Evolutionary conservation across 2,888 invertebrate species (phyloP).

Genomic region (Latheticus oryzae): DNA sequence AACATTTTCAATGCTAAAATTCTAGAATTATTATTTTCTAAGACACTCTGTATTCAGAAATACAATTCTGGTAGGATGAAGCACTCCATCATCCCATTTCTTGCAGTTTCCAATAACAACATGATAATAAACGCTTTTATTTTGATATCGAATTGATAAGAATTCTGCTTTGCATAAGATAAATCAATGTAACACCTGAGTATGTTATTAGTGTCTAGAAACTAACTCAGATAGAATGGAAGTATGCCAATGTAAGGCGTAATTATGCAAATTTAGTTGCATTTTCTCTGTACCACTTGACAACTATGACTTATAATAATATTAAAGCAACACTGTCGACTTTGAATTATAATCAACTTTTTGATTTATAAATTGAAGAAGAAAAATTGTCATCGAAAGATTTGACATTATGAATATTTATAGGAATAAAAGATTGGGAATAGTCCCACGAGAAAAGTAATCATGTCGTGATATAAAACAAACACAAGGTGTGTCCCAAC

Average conservation of each 20-base stretch:
- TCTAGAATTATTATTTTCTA: too few relatives aligned
- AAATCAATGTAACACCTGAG: slow-evolving; percentile 54
- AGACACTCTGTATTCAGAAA: too few relatives aligned
- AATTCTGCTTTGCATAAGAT: slow-evolving; percentile 43
- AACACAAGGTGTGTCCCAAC: slow-evolving; percentile 55
- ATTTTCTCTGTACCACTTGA: slow-evolving; percentile 49
- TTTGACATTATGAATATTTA: slow-evolving; percentile 23
- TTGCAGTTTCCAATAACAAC: slow-evolving; percentile 47
- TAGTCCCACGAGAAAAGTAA: slow-evolving; percentile 39
- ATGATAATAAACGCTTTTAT: slow-evolving; percentile 25
- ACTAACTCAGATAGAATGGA: slow-evolving; percentile 50
- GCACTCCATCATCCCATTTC: slow-evolving; percentile 21
- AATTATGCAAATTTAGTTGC: slow-evolving; percentile 54
- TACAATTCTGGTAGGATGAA: too few relatives aligned
- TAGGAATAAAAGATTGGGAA: slow-evolving; percentile 20
- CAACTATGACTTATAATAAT: slow-evolving; percentile 40
- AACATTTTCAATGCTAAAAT: too few relatives aligned
- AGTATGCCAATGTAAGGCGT: slow-evolving; percentile 54
- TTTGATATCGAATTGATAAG: slow-evolving; percentile 40
- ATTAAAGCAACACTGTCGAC: slow-evolving; percentile 8
- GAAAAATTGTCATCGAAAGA: slow-evolving; percentile 23
- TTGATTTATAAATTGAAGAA: slow-evolving; percentile 14
- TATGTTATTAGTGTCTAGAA: slow-evolving; percentile 53
- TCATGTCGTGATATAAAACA: slow-evolving; percentile 51
- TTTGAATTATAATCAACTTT: slow-evolving; percentile 12